phyloP scores from a whole-genome alignment of 2,113 vertebrate genomes.

The Gnathonemus echidnorhynchus region DNA sequence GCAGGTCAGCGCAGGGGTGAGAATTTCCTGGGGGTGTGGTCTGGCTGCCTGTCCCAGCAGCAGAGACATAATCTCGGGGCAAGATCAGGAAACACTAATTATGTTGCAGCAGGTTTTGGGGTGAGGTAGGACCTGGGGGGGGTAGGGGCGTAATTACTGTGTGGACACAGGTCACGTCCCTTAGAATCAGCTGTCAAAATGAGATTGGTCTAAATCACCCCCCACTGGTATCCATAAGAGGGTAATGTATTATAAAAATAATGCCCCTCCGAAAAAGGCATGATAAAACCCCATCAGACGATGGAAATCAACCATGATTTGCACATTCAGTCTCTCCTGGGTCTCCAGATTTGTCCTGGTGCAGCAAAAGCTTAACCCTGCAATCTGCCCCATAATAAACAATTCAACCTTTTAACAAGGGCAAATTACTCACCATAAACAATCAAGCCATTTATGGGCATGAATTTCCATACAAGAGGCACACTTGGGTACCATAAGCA shows the following conservation, averaged over 20 bases:
- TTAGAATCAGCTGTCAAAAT: slow-evolving; percentile 4
- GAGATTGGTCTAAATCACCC: not conserved
- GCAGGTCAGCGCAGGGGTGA: not conserved
- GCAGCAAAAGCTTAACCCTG: not conserved
- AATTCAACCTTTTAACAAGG: slow-evolving; percentile 17
- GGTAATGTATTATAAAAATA: not conserved
- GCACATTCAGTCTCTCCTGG: not conserved
- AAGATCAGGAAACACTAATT: not conserved
- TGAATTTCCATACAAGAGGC: not conserved
- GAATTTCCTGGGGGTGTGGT: not conserved
- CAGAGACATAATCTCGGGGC: not conserved
- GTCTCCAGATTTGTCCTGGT: not conserved
- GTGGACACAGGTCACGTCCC: not conserved
- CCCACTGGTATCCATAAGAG: not conserved
- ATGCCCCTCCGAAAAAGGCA: not conserved
- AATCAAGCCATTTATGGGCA: slow-evolving; percentile 12
- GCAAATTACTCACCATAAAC: slow-evolving; percentile 10
- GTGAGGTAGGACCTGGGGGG: not conserved
- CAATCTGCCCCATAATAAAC: slow-evolving; percentile 14
- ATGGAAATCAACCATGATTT: slow-evolving; percentile 1
- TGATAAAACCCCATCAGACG: not conserved
- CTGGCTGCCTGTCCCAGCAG: not conserved
- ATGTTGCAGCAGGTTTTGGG: not conserved
- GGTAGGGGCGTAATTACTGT: not conserved
- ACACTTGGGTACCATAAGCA: slow-evolving; percentile 5